Evolutionary conservation across 2,797 vertebrate genomes (phyloP).

Genomic region (Nannoperca australis): DNA sequence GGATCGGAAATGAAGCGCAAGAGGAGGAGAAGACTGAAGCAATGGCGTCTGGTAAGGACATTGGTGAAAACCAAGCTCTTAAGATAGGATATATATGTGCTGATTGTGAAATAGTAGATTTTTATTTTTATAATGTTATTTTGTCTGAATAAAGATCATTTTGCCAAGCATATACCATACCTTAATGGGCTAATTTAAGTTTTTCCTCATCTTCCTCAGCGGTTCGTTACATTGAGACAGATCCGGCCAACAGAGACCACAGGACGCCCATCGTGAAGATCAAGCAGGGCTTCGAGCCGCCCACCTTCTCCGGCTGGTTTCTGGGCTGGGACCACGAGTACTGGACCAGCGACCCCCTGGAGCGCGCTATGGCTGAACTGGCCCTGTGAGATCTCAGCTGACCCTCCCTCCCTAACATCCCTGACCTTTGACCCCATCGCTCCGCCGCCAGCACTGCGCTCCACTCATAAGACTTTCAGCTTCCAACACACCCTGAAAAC

Average conservation of each 20-base stretch:
- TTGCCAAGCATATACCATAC: too few species aligned
- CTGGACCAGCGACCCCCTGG: conserved; percentile 93
- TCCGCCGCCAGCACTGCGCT: conserved; percentile 56
- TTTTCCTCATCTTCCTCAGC: conserved; percentile 79
- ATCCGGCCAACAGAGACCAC: conserved; percentile 91
- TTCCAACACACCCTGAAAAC: conserved; percentile 13
- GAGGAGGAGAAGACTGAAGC: conserved; percentile 97
- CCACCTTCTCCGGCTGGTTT: conserved; percentile 98
- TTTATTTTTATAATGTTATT: too few species aligned
- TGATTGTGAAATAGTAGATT: not conserved
- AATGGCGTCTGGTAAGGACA: conserved; percentile 89
- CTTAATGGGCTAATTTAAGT: not conserved
- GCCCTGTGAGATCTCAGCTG: conserved; percentile 79
- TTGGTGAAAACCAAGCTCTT: not conserved
- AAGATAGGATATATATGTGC: too few species aligned
- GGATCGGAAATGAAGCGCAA: conserved; percentile 96
- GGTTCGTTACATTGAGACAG: conserved; percentile 92
- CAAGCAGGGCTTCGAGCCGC: conserved; percentile 93
- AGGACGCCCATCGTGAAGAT: conserved; percentile 91
- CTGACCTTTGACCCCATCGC: conserved; percentile 39
- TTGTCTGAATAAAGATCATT: too few species aligned
- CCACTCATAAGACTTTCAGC: conserved; percentile 48
- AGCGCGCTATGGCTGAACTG: conserved; percentile 92
- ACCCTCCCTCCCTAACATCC: not conserved
- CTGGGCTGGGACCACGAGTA: conserved; percentile 96